Evolutionary conservation across 2,797 vertebrate genomes (phyloP), one percentile per base, ranked within the genome.

Genomic region (Oophaga sylvatica): DNA sequence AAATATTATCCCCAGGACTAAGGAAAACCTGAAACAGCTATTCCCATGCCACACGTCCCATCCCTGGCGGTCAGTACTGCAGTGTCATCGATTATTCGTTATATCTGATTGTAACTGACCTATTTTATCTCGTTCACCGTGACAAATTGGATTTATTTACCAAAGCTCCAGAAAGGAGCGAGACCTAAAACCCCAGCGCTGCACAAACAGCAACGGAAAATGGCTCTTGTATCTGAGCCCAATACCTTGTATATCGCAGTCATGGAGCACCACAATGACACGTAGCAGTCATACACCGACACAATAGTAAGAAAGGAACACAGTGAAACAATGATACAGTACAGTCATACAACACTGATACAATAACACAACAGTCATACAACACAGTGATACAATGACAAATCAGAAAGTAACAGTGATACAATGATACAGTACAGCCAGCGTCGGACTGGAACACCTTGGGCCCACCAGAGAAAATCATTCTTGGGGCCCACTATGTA

Each of bases 141-240:
- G 79, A 80, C 79, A 80, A 45, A 63, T 80, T 29, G 78, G 59
- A 80, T 60, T 60, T 80, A 80, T 80, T 62, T 80, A 80, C 29
- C 78, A 80, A 31, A 62, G 20, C 4, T 48, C 63, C 31, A 63
- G 35, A 65, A 15, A 81, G 22, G 62, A 26, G 19, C 79, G 15
- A 48, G 13, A 60, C 12, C 22, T 48, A 26, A 17, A 22, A 12
- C 15, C 1, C 11, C 3, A 15, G 35, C 0, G n/a, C 35, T 48
- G 22, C 13, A 16, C 41, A 48, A 70, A 31, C 71, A 75, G 48
- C 4, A 56, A n/a, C n/a, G n/a, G n/a, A n/a, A n/a, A 53, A 8
- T 26, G 29, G 12, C 12, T 31, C 13, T 17, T 31, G 75, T 56
- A 77, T 53, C 73, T 5, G 22, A 76, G 73, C 5, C n/a, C 45